A percentile compares a stretch with the other conserved stretches of the same genome.
Evolutionary conservation across 2,797 vertebrate species (phyloP).

Genomic region (Sebastes steindachneri): DNA sequence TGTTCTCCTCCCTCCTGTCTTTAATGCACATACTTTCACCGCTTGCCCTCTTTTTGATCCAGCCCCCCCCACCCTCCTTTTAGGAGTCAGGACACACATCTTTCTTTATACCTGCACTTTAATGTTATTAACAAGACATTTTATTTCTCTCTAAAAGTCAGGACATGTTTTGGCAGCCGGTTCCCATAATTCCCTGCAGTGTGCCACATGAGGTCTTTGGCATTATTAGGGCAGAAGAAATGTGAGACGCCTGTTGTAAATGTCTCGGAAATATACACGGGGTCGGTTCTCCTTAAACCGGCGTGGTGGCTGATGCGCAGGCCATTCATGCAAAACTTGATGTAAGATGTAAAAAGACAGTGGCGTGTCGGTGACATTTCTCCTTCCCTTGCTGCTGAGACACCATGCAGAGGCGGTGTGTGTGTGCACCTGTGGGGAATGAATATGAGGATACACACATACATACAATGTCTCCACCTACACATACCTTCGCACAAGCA

Average conservation of each 20-base stretch:
- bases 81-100: slow-evolving; percentile 46
- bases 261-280: slow-evolving; percentile 67
- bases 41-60: slow-evolving; percentile 62
- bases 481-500: neutral
- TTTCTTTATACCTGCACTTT: slow-evolving; percentile 58
- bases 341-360: slow-evolving; percentile 51
- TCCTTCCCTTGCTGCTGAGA: slow-evolving; percentile 29
- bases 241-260: slow-evolving; percentile 74
- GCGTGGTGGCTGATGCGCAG: slow-evolving; percentile 20
- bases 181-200: slow-evolving; percentile 24
- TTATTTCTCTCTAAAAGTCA: slow-evolving; percentile 77
- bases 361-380: slow-evolving; percentile 55
- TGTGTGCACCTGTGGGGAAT: slow-evolving; percentile 34
- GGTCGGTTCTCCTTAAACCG: slow-evolving; percentile 46
- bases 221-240: slow-evolving; percentile 73
- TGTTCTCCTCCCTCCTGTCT: slow-evolving; percentile 34
- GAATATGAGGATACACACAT: slow-evolving; percentile 8
- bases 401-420: slow-evolving; percentile 21
- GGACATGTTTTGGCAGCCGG: slow-evolving; percentile 63
- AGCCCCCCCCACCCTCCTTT: neutral
- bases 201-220: slow-evolving; percentile 66
- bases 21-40: slow-evolving; percentile 50
- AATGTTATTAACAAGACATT: slow-evolving; percentile 74
- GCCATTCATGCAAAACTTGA: slow-evolving; percentile 32
- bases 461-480: neutral